phyloP scores from a whole-genome alignment of 2,888 invertebrate genomes.

The Xestia sexstrigata region DNA sequence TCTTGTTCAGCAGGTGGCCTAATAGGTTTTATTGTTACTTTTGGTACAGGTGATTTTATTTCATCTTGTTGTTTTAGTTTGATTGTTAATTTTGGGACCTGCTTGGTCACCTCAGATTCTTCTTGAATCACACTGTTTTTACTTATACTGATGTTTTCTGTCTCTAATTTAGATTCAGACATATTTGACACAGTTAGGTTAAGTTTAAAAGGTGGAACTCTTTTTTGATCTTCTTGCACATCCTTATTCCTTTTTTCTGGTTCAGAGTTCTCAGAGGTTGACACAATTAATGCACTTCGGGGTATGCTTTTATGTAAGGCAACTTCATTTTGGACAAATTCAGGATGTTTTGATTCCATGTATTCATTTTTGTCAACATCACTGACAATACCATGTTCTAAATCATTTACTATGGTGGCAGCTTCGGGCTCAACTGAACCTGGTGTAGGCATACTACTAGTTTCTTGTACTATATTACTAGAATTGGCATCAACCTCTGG shows the following conservation, averaged over 20 bases:
- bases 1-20: constrained; percentile 76
- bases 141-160: constrained; percentile 67
- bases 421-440: constrained; percentile 19
- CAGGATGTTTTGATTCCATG: constrained; percentile 19
- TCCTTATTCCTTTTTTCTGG: constrained; percentile 36
- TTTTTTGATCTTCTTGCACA: constrained; percentile 69
- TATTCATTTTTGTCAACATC: constrained; percentile 34
- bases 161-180: constrained; percentile 62
- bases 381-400: constrained; percentile 38
- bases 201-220: constrained; percentile 79
- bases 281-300: constrained; percentile 19
- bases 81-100: constrained; percentile 89
- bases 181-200: constrained; percentile 71
- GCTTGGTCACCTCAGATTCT: constrained; percentile 77
- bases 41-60: constrained; percentile 83
- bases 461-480: constrained; percentile 54
- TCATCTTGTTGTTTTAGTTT: constrained; percentile 86
- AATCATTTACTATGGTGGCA: constrained; percentile 38
- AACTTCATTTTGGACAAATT: constrained; percentile 35
- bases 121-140: constrained; percentile 67
- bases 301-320: constrained; percentile 22
- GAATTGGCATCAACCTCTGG: constrained; percentile 45
- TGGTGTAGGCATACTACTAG: constrained; percentile 29
- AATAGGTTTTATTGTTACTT: constrained; percentile 88
- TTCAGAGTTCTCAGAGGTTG: constrained; percentile 39